These are phyloP conservation scores for Paramisgurnus dabryanus DNA, from an alignment of 2,113 vertebrate species.

Conservation along the genomic window DNA sequence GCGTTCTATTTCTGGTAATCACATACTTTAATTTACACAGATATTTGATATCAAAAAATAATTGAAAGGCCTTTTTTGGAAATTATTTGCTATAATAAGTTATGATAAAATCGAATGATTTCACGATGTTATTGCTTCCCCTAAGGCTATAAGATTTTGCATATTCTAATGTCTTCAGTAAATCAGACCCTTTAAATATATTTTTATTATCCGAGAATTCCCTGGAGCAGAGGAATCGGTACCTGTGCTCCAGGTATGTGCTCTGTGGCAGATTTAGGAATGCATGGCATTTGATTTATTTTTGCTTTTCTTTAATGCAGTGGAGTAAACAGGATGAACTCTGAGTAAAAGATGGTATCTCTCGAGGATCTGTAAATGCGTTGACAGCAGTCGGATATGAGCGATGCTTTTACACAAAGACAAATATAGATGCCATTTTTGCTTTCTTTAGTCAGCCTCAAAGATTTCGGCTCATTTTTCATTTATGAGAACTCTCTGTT, in stretches of 20 bases:
- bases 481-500: slow-evolving; percentile 1
- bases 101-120: not conserved
- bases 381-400: slow-evolving; percentile 13
- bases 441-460: not conserved
- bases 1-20: no score
- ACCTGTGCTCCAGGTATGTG: slow-evolving; percentile 7
- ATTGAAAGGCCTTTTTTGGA: no score
- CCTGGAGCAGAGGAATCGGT: slow-evolving; percentile 1
- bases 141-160: not conserved
- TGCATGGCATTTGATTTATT: slow-evolving; percentile 28
- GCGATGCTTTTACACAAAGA: not conserved
- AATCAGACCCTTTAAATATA: slow-evolving; percentile 6
- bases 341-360: slow-evolving; percentile 23
- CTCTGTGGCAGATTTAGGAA: slow-evolving; percentile 27
- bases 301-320: slow-evolving; percentile 29
- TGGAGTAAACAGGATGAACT: slow-evolving; percentile 27
- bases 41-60: no score
- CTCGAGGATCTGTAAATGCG: slow-evolving; percentile 19
- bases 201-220: slow-evolving; percentile 1
- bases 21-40: no score
- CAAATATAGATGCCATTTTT: slow-evolving; percentile 8
- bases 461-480: not conserved
- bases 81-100: not conserved
- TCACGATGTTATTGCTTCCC: not conserved
- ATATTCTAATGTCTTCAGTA: slow-evolving; percentile 18